Base-by-base conservation (phyloP, 1,140 invertebrate species). In the Drosophila ironensis region DNA sequence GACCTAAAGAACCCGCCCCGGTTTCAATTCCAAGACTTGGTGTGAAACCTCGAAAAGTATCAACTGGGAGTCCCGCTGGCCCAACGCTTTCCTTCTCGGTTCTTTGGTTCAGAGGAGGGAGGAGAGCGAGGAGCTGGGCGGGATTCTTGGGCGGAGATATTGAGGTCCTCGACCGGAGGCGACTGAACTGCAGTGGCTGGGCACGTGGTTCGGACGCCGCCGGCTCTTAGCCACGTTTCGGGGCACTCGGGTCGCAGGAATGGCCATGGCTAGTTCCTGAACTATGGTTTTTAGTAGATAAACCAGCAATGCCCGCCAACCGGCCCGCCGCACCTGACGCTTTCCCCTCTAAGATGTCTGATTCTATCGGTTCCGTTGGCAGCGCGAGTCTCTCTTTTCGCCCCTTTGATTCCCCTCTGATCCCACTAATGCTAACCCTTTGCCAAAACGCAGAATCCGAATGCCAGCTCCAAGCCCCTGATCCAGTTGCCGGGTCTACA, bases 261-360 rank as follows among this genome's bases (percentile, higher is more conserved):
- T 89, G 88, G 86, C 66, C 88, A 89, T 89, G 72, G 82, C 88
- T 89, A 89, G 25, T 87, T 89, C 86, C 88, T 88, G 67, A 89
- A 89, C 88, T 89, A 89, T 84, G 51, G 82, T 89, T 89, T 89
- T 82, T 80, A 87, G 77, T 82, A 69, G 64, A 57, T 16, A 8
- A 57, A 37, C 51, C 51, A 70, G 63, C 52, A 48, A 56, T 48
- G 33, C 52, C 41, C 52, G 20, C 48, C 40, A 61, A 25, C 37
- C 44, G 38, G 54, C 44, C 17, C 47, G 54, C 30, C 30, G 30
- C 30, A 4, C 30, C 30, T 28, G 30, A 48, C 24, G 24, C 46
- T 40, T 57, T n/a, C n/a, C 35, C 35, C 17, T 37, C 8, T 42
- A 27, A 20, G 47, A 70, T 28, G 35, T n/a, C n/a, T 12, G 56